phyloP scores from a whole-genome alignment of 2,797 vertebrate species.

The Catostomus latipinnis region DNA sequence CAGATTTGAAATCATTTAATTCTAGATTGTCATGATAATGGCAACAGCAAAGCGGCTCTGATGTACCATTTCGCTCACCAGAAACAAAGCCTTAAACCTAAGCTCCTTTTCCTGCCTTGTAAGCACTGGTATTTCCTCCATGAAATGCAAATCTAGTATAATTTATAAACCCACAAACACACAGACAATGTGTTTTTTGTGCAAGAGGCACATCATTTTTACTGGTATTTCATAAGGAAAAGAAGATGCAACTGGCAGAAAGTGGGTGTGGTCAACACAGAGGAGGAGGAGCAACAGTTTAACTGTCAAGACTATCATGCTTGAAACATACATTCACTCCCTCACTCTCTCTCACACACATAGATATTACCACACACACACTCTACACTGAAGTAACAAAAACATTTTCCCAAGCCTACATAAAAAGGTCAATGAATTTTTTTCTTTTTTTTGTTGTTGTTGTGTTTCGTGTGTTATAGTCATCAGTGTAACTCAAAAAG shows the following conservation, averaged over 20 bases:
- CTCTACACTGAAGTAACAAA: slow-evolving; percentile 83
- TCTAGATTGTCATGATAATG: too few relatives aligned
- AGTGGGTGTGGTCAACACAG: slow-evolving; percentile 65
- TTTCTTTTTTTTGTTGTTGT: slow-evolving; percentile 53
- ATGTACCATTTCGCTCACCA: too few relatives aligned
- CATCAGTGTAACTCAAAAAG: slow-evolving; percentile 77
- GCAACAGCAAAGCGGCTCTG: too few relatives aligned
- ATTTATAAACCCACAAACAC: slow-evolving; percentile 14
- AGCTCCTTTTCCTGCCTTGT: too few relatives aligned
- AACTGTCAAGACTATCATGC: slow-evolving; percentile 67
- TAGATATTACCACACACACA: slow-evolving; percentile 79
- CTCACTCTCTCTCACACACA: slow-evolving; percentile 58
- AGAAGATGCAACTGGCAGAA: slow-evolving; percentile 77
- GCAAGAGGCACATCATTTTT: slow-evolving; percentile 73
- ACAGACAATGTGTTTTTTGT: slow-evolving; percentile 20
- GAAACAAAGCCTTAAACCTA: too few relatives aligned
- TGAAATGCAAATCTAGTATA: not conserved
- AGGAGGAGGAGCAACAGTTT: slow-evolving; percentile 52
- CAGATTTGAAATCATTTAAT: too few relatives aligned
- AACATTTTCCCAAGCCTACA: slow-evolving; percentile 84
- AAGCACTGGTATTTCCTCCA: too few relatives aligned
- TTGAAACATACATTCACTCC: slow-evolving; percentile 74
- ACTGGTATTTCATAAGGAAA: slow-evolving; percentile 91
- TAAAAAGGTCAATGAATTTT: slow-evolving; percentile 86
- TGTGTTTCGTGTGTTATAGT: slow-evolving; percentile 44